Conservation (phyloP, 2,113 vertebrate genomes). For the Fregata magnificens region DNA sequence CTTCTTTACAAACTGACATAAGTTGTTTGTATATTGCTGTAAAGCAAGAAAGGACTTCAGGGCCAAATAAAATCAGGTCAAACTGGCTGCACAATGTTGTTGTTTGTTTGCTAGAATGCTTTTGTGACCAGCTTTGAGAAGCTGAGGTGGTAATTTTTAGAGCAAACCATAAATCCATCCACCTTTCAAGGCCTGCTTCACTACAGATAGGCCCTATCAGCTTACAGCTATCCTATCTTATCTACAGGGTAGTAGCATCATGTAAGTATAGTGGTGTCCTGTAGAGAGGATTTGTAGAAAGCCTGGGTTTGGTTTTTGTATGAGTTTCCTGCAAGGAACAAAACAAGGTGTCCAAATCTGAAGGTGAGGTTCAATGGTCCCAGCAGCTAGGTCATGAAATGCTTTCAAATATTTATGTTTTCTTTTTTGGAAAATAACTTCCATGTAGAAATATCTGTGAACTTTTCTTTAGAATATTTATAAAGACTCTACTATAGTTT, state of each 20-base stretch:
- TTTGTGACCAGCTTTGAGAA: background rate
- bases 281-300: background rate
- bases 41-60: background rate
- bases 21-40: background rate
- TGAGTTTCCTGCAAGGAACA: background rate
- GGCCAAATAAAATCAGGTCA: background rate
- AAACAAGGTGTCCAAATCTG: background rate
- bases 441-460: background rate
- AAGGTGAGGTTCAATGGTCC: background rate
- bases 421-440: background rate
- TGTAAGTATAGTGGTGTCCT: background rate
- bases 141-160: background rate
- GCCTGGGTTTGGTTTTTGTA: rapidly evolving
- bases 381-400: background rate
- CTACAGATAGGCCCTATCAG: background rate
- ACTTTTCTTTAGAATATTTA: background rate
- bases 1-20: background rate
- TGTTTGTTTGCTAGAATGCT: background rate
- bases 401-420: background rate
- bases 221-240: background rate
- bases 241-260: background rate
- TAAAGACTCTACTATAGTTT: background rate
- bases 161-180: background rate
- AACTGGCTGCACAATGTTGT: background rate
- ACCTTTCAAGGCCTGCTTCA: background rate